Evolutionary conservation across 1,140 invertebrate genomes (phyloP).

Genomic region (Probaryconus sp.): DNA sequence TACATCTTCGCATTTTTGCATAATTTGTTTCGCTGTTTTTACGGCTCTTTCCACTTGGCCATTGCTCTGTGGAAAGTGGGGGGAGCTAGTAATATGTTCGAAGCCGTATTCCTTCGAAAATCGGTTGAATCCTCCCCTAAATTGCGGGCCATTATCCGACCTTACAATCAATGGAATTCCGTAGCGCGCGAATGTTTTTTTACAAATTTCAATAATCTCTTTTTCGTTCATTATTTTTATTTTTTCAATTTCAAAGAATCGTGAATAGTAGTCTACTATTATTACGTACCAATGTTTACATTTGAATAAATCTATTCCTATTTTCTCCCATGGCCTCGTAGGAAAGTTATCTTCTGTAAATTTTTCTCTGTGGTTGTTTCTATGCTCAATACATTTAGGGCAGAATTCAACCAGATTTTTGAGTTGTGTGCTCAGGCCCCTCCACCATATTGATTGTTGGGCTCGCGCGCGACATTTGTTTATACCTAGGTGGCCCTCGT

Average conservation of each 20-base stretch:
- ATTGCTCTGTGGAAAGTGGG: constrained; percentile 54
- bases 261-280: constrained; percentile 60
- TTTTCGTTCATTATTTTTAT: constrained; percentile 23
- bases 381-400: constrained; percentile 50
- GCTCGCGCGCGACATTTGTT: constrained; percentile 56
- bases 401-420: constrained; percentile 56
- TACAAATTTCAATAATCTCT: constrained; percentile 42
- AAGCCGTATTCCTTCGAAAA: constrained; percentile 56
- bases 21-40: constrained; percentile 51
- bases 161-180: constrained; percentile 52
- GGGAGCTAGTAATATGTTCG: constrained; percentile 53
- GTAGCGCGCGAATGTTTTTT: constrained; percentile 52
- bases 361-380: constrained; percentile 43
- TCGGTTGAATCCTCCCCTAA: constrained; percentile 37
- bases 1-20: constrained; percentile 52
- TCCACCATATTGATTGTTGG: constrained; percentile 55
- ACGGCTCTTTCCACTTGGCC: constrained; percentile 39
- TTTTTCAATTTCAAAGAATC: constrained; percentile 46
- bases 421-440: constrained; percentile 49
- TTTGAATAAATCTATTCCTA: constrained; percentile 60
- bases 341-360: constrained; percentile 48
- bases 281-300: constrained; percentile 56
- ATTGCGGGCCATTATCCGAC: constrained; percentile 57
- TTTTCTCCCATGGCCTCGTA: constrained; percentile 51
- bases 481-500: constrained; percentile 58